A percentile compares a stretch with the other conserved stretches of the same genome.
Evolutionary conservation across 2,113 vertebrate genomes (phyloP).

Genomic region (Centropristis striata): DNA sequence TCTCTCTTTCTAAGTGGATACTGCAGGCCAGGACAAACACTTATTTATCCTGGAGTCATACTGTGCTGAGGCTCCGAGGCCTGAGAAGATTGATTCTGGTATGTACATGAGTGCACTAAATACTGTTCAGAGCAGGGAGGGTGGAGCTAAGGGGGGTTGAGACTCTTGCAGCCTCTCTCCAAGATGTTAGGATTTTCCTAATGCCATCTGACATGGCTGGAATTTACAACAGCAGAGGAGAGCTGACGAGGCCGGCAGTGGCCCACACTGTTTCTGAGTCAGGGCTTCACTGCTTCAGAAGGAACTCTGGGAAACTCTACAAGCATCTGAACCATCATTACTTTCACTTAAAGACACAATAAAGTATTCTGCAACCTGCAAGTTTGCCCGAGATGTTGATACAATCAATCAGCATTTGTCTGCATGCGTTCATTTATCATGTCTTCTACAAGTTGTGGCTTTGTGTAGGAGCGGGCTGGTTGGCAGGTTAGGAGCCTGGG

Average conservation of each 20-base stretch:
- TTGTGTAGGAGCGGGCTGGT: conserved; percentile 46
- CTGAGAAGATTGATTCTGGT: conserved; percentile 77
- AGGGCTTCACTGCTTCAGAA: not conserved
- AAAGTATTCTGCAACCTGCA: conserved; percentile 6
- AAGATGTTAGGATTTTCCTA: conserved; percentile 76
- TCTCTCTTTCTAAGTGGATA: conserved; percentile 50
- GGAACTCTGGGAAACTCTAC: conserved; percentile 30
- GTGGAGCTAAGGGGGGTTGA: conserved; percentile 30
- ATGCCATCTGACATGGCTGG: conserved; percentile 66
- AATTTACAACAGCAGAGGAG: conserved; percentile 66
- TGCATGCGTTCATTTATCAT: conserved; percentile 40
- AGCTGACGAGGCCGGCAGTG: conserved; percentile 49
- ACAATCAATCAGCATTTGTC: conserved; percentile 43
- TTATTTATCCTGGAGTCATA: conserved; percentile 77
- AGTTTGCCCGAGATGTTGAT: conserved; percentile 20
- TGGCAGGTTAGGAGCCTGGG: conserved; percentile 68
- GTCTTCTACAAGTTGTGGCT: conserved; percentile 18
- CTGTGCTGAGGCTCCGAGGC: conserved; percentile 64
- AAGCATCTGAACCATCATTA: conserved; percentile 14
- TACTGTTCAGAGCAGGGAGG: conserved; percentile 50
- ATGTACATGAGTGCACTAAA: conserved; percentile 73
- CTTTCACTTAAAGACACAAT: conserved; percentile 31
- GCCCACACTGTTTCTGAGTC: conserved; percentile 32
- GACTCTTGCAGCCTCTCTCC: conserved; percentile 56
- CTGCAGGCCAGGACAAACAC: conserved; percentile 76